Conservation (phyloP, 2,797 vertebrate genomes). For the Dermochelys coriacea region DNA sequence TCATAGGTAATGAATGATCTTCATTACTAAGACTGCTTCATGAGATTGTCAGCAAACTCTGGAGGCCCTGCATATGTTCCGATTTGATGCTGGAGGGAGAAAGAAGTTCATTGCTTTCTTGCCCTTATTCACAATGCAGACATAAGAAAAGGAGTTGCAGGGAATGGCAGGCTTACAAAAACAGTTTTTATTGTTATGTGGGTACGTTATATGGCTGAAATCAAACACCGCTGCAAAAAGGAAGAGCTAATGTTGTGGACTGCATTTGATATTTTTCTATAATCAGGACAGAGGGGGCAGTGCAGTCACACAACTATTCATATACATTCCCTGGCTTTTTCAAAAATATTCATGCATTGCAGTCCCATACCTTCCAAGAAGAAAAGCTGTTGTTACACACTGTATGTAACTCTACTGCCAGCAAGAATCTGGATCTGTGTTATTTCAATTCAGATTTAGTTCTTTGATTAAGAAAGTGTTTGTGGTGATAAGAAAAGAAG, state of each 20-base stretch:
- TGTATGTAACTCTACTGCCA: neutral
- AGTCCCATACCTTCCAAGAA: neutral
- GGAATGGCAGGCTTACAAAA: neutral
- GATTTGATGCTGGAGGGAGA: neutral
- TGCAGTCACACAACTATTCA: neutral
- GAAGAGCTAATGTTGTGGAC: neutral
- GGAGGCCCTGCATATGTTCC: neutral
- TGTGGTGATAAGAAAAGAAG: neutral
- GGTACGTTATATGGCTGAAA: neutral
- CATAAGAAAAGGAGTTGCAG: neutral
- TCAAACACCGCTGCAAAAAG: neutral
- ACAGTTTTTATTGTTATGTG: neutral
- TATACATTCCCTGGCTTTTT: neutral
- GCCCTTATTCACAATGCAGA: rapidly evolving
- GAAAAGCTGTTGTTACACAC: slow-evolving; percentile 23
- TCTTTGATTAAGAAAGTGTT: slow-evolving; percentile 18
- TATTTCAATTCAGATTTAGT: slow-evolving; percentile 15
- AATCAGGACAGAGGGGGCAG: neutral
- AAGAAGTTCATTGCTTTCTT: rapidly evolving
- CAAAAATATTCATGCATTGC: neutral
- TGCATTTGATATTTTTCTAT: neutral
- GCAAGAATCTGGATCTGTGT: slow-evolving; percentile 2
- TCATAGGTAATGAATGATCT: neutral
- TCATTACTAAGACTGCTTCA: neutral
- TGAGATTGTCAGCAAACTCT: neutral